Base-by-base conservation (phyloP, 2,888 invertebrate species). In the Plebejus argus region DNA sequence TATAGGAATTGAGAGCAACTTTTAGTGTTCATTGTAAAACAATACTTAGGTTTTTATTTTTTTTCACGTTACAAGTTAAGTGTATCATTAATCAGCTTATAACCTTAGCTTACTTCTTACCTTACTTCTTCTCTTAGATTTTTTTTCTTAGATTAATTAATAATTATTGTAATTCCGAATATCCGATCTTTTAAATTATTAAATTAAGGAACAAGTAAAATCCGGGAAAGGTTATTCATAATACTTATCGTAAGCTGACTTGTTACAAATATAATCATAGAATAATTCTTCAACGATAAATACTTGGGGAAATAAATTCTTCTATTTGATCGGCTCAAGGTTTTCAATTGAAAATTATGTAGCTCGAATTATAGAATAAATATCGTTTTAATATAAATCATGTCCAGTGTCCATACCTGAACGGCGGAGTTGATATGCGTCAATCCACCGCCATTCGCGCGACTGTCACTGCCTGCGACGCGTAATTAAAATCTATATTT, bases 401-500 rank as follows among this genome's bases (percentile, higher is more conserved):
- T 78, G 61, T 77, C 81, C 79, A 82, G 77, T 78, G 61, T 77
- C 81, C 79, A 82, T 81, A 82, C 81, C 79, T 78, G 79, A 80
- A 80, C 76, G 78, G 78, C 78, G 78, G 70, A 76, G 77, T 81
- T 82, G 83, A 83, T 82, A 81, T 80, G 82, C 81, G 84, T 86
- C 85, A 86, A 84, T 81, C 82, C 79, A 78, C 81, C 80, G 81
- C 84, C 84, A 84, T 86, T 84, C 85, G 84, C 82, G 85, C 81
- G 79, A 79, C 85, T 86, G 85, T 85, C 86, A 85, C 82, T 82
- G 76, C 77, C 83, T 80, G 82, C 81, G 84, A 85, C 84, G 82
- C 83, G 85, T 89, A 89, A 89, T 90, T 89, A 89, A 87, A 86
- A 86, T 87, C 84, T 86, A 88, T 90, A 90, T 90, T 89, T 87